Evolutionary conservation across 1,140 invertebrate species (phyloP).

Genomic region (Heliothis virescens): DNA sequence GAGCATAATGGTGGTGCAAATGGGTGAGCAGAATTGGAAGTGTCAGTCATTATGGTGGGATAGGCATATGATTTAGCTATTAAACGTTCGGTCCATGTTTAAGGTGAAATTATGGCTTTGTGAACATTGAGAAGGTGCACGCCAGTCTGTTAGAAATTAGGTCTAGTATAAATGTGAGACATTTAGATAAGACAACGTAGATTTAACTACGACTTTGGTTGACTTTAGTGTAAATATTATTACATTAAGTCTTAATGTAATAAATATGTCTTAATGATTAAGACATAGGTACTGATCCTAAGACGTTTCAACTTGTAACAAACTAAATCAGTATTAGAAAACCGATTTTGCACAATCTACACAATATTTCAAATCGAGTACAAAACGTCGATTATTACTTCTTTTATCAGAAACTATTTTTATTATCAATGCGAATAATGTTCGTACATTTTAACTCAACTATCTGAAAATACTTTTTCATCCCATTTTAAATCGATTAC

Average conservation of each 20-base stretch:
- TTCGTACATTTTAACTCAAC: too few relatives aligned
- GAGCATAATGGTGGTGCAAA: constrained; percentile 29
- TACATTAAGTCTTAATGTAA: too few relatives aligned
- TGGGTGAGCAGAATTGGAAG: constrained; percentile 21
- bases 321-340: neutral
- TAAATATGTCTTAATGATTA: too few relatives aligned
- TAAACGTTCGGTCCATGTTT: neutral
- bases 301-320: neutral
- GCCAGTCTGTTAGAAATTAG: neutral
- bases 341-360: neutral
- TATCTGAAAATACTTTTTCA: too few relatives aligned
- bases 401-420: too few relatives aligned
- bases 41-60: constrained; percentile 36
- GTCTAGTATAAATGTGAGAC: neutral
- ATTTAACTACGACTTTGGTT: neutral
- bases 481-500: too few relatives aligned
- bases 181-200: neutral
- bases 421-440: too few relatives aligned
- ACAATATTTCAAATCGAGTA: neutral
- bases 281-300: neutral
- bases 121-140: neutral
- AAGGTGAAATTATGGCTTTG: neutral
- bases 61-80: neutral
- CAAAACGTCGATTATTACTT: too few relatives aligned
- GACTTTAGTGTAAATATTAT: neutral